Base-by-base conservation (phyloP, 2,797 vertebrate species). In the Lophius americanus region DNA sequence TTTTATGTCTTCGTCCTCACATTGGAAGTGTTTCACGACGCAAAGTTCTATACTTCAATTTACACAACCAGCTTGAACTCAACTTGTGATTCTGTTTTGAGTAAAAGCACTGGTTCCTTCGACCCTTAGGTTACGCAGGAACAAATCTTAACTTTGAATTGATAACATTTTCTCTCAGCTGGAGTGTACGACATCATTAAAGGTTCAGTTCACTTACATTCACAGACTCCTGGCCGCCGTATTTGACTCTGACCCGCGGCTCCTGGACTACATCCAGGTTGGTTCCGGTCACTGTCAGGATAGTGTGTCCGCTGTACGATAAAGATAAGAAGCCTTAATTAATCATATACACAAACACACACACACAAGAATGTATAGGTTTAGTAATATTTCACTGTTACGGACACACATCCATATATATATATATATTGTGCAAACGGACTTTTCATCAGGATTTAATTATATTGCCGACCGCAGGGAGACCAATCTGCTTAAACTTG, bases 251-350 rank as follows among this genome's bases (percentile, higher is more conserved):
- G 82, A 99, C 92, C 66, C 95, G 92, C 0, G 97, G 97, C 81
- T 98, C 96, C 87, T 99, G 97, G 76, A 99, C 95, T 61, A 97
- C 94, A 10, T 98, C 97, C 87, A 99, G 91, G 87, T 99, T 98
- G 87, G 96, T 96, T 70, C 97, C 97, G 0, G 94, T 96, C 86
- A 99, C 71, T 0, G 94, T 98, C 87, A 99, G 90, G 7, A 95
- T 95, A 0, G 97, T 99, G 93, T 97, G 93, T 7, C 97, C 97
- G 0, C 97, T 99, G 89, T 73, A 55, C 50, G 39, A 55, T 51
- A 2, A 51, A n/a, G 10, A 58, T 2, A 39, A 68, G 3, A 32
- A 49, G 5, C 38, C 14, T 2, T 47, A 6, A n/a, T 14, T 5
- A 49, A 12, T 50, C 58, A 58, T 50, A 55, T 7, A 51, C 12